These are phyloP conservation scores for Limnothrissa miodon DNA, from an alignment of 2,113 vertebrate genomes.

Conservation along the genomic window DNA sequence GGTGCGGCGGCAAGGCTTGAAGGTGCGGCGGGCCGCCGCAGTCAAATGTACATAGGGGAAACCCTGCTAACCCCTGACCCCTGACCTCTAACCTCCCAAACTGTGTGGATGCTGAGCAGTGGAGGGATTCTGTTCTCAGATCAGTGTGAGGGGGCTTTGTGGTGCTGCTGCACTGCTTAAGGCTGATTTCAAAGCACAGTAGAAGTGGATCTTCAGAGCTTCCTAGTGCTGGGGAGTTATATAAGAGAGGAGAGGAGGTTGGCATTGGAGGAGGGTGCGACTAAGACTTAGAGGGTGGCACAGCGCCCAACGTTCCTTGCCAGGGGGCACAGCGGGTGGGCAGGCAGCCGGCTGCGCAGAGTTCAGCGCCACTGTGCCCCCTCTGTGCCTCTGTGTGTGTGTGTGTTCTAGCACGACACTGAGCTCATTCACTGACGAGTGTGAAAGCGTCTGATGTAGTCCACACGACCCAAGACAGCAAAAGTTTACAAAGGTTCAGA, in stretches of 20 bases:
- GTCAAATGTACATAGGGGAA: no score
- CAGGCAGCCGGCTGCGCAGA: neutral
- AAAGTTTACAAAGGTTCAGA: neutral
- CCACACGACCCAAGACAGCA: neutral
- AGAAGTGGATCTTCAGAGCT: neutral
- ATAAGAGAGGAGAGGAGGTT: neutral
- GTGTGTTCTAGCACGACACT: neutral
- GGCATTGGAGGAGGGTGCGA: neutral
- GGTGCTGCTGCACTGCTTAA: neutral
- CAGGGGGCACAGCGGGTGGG: neutral
- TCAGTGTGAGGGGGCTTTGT: neutral
- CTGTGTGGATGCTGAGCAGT: neutral
- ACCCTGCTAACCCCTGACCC: neutral
- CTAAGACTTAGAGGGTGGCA: neutral
- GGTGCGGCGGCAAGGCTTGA: no score
- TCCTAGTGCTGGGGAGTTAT: neutral
- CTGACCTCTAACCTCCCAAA: neutral
- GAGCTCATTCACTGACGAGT: constrained; percentile 3
- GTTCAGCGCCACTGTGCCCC: neutral
- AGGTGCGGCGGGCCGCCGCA: no score
- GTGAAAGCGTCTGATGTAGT: neutral
- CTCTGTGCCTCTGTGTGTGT: neutral
- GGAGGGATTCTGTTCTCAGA: neutral
- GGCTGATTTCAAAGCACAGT: neutral
- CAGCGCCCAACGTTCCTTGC: neutral